These are phyloP conservation scores for Melanogrammus aeglefinus DNA, from an alignment of 2,797 vertebrate species.

Conservation along the genomic window DNA sequence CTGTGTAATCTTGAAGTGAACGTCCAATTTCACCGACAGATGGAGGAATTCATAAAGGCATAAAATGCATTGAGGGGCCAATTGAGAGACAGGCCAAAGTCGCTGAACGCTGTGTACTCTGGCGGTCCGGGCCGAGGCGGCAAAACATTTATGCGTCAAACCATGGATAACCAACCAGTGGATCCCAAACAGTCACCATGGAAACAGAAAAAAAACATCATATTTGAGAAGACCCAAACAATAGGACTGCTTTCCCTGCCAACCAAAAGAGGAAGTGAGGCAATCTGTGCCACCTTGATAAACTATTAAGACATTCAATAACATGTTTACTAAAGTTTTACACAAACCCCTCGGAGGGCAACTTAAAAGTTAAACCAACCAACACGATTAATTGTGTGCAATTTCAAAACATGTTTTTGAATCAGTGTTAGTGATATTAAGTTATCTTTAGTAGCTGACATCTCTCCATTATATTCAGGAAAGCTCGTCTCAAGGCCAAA, in stretches of 20 bases:
- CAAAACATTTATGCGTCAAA: neutral
- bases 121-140: neutral
- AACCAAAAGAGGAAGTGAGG: conserved; percentile 8
- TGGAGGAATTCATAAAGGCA: neutral
- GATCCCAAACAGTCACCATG: neutral
- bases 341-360: conserved; percentile 53
- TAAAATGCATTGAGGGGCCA: neutral
- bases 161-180: neutral
- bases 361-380: conserved; percentile 55
- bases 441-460: conserved; percentile 38
- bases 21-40: neutral
- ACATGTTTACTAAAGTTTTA: conserved; percentile 49
- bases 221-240: neutral
- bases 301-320: conserved; percentile 65
- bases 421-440: conserved; percentile 45
- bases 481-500: neutral
- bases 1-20: neutral
- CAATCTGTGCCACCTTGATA: conserved; percentile 37
- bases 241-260: neutral
- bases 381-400: conserved; percentile 61
- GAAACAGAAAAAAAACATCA: neutral
- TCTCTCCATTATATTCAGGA: conserved; percentile 26
- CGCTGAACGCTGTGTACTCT: neutral
- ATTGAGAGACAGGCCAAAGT: neutral
- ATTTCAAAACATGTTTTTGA: conserved; percentile 32